Percentiles rank a stretch among this genome's conserved stretches.
phyloP scores from a whole-genome alignment of 2,797 vertebrate genomes.

The Bufotes viridis region DNA sequence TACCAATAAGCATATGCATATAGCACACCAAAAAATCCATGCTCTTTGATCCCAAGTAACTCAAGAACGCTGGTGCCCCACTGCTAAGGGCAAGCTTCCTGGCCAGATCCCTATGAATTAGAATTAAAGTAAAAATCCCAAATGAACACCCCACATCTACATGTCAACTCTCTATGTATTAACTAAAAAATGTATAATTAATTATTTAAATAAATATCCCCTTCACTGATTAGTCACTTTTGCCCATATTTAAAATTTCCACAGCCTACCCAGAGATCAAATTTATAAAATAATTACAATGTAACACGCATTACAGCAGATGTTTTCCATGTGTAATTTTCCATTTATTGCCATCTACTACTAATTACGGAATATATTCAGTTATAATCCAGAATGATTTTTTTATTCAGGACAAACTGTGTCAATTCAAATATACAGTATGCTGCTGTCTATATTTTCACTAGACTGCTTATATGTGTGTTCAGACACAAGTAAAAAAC shows the following conservation, averaged over 20 bases:
- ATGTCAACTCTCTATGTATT: slow-evolving; percentile 24
- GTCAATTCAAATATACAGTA: background rate
- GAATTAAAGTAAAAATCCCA: slow-evolving; percentile 41
- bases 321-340: slow-evolving; percentile 30
- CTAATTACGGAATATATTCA: background rate
- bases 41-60: slow-evolving; percentile 59
- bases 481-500: background rate
- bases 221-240: slow-evolving; percentile 35
- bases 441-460: slow-evolving; percentile 10
- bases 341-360: slow-evolving; percentile 19
- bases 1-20: slow-evolving; percentile 57
- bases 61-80: slow-evolving; percentile 50
- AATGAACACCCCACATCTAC: background rate
- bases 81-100: slow-evolving; percentile 53
- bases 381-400: background rate
- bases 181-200: slow-evolving; percentile 45
- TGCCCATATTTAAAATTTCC: slow-evolving; percentile 20
- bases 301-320: background rate
- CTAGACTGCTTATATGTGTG: too few relatives aligned
- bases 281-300: slow-evolving; percentile 32
- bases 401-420: background rate
- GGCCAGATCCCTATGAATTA: slow-evolving; percentile 31
- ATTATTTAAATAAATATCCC: slow-evolving; percentile 36
- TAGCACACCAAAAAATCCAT: slow-evolving; percentile 51
- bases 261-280: slow-evolving; percentile 17